Conservation (phyloP, 2,113 vertebrate genomes). For the Jaculus jaculus region DNA sequence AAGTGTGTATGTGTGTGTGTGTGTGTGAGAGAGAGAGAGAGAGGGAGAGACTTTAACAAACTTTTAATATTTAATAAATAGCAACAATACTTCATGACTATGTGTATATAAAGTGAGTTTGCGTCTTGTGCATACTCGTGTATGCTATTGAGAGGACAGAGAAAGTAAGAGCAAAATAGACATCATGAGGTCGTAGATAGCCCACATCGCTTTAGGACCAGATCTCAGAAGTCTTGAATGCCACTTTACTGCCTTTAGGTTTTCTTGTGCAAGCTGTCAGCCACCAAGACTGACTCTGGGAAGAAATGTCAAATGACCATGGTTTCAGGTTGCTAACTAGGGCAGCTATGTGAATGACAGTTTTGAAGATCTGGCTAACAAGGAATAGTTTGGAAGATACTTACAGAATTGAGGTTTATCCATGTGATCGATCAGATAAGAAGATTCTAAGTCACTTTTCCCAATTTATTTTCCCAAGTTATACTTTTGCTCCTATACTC, state of each 20-base stretch:
- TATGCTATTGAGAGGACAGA: accelerated
- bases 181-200: not conserved
- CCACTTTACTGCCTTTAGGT: not conserved
- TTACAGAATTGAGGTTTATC: slow-evolving; percentile 34
- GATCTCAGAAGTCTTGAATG: not conserved
- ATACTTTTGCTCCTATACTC: slow-evolving; percentile 14
- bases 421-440: not conserved
- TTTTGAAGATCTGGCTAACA: slow-evolving; percentile 11
- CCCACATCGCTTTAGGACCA: not conserved
- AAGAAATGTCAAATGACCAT: not conserved
- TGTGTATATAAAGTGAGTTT: too few relatives aligned
- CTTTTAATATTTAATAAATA: too few relatives aligned
- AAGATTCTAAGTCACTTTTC: not conserved
- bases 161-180: accelerated
- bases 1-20: too few relatives aligned
- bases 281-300: not conserved
- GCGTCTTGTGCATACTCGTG: too few relatives aligned
- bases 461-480: slow-evolving; percentile 20
- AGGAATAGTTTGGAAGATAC: slow-evolving; percentile 36
- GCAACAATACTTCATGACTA: too few relatives aligned
- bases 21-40: not conserved
- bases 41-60: too few relatives aligned
- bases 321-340: not conserved
- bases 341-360: not conserved
- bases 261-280: not conserved